These are phyloP conservation scores for Sterrhoptilus dennistouni DNA, from an alignment of 2,113 vertebrate genomes.

Conservation along the genomic window DNA sequence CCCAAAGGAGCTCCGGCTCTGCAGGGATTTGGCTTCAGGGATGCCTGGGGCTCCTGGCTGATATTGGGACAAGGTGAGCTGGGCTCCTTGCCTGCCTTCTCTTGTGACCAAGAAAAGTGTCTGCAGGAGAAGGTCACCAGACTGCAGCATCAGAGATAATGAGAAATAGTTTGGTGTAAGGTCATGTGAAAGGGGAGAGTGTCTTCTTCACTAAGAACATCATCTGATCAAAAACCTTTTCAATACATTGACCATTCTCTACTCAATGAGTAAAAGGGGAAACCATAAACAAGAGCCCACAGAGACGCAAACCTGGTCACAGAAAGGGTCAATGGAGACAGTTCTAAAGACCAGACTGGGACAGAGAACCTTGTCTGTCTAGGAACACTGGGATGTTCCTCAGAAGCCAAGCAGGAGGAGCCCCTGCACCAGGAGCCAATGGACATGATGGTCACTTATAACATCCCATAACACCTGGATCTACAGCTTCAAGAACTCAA, in stretches of 20 bases:
- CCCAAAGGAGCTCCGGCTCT: neutral
- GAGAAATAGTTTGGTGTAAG: neutral
- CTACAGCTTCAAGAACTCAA: neutral
- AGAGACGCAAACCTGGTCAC: neutral
- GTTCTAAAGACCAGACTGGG: neutral
- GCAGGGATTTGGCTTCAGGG: neutral
- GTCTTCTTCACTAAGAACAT: neutral
- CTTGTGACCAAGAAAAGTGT: neutral
- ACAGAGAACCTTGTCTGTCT: neutral
- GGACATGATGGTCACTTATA: neutral
- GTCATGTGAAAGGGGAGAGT: rapidly evolving
- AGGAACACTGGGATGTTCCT: neutral
- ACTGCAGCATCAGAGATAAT: neutral
- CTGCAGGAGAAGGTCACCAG: neutral
- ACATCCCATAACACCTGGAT: neutral
- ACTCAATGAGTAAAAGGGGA: neutral
- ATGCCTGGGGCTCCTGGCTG: neutral
- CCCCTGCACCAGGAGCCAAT: neutral
- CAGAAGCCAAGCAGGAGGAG: neutral
- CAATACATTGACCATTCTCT: neutral
- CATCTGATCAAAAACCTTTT: neutral
- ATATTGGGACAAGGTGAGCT: neutral
- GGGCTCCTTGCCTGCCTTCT: neutral
- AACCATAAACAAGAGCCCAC: neutral
- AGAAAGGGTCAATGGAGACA: neutral